Base-by-base conservation (phyloP, 2,888 invertebrate species). In the Pandemis corylana region DNA sequence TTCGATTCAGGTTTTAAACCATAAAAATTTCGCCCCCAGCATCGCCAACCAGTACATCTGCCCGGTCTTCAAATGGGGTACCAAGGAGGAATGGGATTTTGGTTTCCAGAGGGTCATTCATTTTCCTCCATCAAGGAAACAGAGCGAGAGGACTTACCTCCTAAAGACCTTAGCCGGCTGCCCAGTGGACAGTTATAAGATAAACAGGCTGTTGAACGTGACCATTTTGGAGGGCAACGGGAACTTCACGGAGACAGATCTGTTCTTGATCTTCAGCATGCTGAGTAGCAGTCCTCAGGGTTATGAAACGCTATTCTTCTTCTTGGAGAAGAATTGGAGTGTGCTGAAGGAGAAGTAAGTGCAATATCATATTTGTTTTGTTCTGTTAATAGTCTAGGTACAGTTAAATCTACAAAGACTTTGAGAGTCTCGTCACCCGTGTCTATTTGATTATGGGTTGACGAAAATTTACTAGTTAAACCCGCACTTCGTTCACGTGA, bases 21-120 rank as follows among this genome's bases (percentile, higher is more conserved):
- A 41, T n/a, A 20, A 46, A 4, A 20, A 5, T 20, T n/a, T 76
- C 68, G 49, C 56, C 78, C 73, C 46, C 86, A 97, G 97, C 7
- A 96, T 97, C 67, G 95, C 96, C 20, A 97, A 96, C 87, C 96
- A 96, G 83, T 97, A 95, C 87, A 96, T 97, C 77, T 97, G 97
- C 77, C 97, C 97, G 0, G 97, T 97, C 0, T 97, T 97, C 88
- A 96, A 96, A 89, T 97, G 97, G 96, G 97, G 97, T 0, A 96
- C 96, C 0, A 94, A 95, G 80, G 96, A 97, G 63, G 97, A 97
- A 87, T 98, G 97, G 97, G 96, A 97, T 78, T 97, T 97, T 80
- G 97, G 97, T 51, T 93, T 98, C 0, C 95, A 97, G 78, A 94
- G 97, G 10, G 96, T 97, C 0, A 96, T 97, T 68, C 95, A 97